A percentile compares a stretch with the other conserved stretches of the same genome.
Conservation (phyloP, 2,888 invertebrate genomes). For the Xestia c-nigrum region DNA sequence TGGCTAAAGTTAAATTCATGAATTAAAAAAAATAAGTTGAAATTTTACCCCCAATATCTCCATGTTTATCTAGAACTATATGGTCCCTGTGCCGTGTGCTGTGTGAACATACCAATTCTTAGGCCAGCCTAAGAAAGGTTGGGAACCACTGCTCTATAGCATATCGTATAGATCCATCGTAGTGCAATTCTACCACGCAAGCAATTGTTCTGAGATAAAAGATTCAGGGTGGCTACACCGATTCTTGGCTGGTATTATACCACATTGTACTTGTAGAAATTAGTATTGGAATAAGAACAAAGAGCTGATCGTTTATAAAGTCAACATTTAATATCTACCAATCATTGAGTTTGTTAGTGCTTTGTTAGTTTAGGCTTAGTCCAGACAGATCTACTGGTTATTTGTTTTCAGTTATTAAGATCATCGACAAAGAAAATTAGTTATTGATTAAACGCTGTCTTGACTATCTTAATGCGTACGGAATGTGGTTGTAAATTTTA, state of each 20-base stretch:
- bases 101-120: too few species aligned
- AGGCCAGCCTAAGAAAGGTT: too few species aligned
- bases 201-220: slow-evolving; percentile 23
- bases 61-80: too few species aligned
- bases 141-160: too few species aligned
- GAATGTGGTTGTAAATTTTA: too few species aligned
- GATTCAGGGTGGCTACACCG: neutral
- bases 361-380: neutral
- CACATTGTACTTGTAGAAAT: neutral
- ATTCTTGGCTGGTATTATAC: neutral
- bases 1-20: too few species aligned
- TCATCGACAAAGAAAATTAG: too few species aligned
- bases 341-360: neutral
- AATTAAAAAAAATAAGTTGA: too few species aligned
- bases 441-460: too few species aligned
- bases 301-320: neutral
- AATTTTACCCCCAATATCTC: too few species aligned
- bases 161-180: neutral
- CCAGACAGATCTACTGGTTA: neutral
- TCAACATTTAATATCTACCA: neutral
- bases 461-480: too few species aligned
- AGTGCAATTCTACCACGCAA: neutral
- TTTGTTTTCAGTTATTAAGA: slow-evolving; percentile 1
- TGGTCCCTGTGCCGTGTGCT: too few species aligned
- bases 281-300: neutral